These are phyloP conservation scores for Chanos chanos DNA, from an alignment of 2,797 vertebrate genomes.

Conservation along the genomic window DNA sequence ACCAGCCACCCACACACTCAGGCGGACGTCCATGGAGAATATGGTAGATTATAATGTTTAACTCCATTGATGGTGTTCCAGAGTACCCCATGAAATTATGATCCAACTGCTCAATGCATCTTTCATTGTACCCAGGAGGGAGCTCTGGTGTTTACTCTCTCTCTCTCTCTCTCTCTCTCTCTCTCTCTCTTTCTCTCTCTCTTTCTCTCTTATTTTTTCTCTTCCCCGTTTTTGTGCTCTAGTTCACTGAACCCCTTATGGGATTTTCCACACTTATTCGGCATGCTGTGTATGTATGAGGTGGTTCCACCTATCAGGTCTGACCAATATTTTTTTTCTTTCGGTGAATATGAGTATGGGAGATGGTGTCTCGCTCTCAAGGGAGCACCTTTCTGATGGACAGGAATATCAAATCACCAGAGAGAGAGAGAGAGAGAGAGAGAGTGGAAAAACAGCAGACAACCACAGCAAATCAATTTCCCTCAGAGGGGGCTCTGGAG, in stretches of 20 bases:
- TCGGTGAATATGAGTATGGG: neutral
- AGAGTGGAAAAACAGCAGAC: too few species aligned
- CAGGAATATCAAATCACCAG: conserved; percentile 8
- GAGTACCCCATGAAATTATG: conserved; percentile 12
- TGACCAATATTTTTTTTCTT: conserved; percentile 27
- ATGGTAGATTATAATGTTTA: conserved; percentile 30
- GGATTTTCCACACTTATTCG: conserved; percentile 18
- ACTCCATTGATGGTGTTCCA: conserved; percentile 8
- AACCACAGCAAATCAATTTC: too few species aligned
- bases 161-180: neutral
- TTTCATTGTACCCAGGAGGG: conserved; percentile 41
- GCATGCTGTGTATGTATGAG: neutral
- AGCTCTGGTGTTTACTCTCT: conserved; percentile 4
- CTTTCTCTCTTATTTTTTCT: neutral
- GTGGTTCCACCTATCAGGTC: neutral
- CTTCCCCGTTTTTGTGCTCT: too few species aligned
- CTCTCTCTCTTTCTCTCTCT: neutral
- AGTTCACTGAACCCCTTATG: too few species aligned
- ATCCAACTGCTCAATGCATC: conserved; percentile 1
- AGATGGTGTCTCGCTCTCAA: neutral
- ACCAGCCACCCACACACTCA: conserved; percentile 11
- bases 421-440: neutral
- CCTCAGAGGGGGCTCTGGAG: too few species aligned
- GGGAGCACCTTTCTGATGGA: neutral
- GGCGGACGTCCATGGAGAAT: conserved; percentile 1